These are phyloP conservation scores for Chelon auratus DNA, from an alignment of 2,797 vertebrate species.

Conservation along the genomic window DNA sequence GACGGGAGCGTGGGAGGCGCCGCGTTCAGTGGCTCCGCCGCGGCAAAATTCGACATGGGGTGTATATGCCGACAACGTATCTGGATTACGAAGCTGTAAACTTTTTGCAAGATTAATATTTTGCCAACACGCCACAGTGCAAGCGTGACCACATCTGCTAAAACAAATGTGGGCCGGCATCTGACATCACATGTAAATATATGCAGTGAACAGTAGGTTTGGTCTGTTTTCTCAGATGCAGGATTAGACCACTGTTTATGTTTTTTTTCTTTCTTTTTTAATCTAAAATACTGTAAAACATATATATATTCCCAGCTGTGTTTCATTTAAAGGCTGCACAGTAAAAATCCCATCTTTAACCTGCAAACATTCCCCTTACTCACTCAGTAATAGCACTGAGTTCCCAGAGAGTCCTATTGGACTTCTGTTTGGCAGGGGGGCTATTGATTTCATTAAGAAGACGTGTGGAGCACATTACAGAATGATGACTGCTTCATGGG, in stretches of 20 bases:
- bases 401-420: slow-evolving; percentile 77
- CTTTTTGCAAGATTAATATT: slow-evolving; percentile 33
- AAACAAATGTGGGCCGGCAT: slow-evolving; percentile 18
- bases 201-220: neutral
- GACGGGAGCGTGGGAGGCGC: slow-evolving; percentile 38
- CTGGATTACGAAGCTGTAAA: slow-evolving; percentile 18
- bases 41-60: slow-evolving; percentile 29
- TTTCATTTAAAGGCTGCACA: slow-evolving; percentile 49
- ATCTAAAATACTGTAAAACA: neutral
- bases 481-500: slow-evolving; percentile 88
- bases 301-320: slow-evolving; percentile 7
- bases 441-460: slow-evolving; percentile 89
- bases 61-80: slow-evolving; percentile 47
- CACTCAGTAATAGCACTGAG: slow-evolving; percentile 69
- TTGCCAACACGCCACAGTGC: slow-evolving; percentile 18
- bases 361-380: slow-evolving; percentile 55
- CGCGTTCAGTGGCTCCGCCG: slow-evolving; percentile 33
- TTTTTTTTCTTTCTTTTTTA: neutral
- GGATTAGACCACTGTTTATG: neutral
- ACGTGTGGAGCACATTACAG: slow-evolving; percentile 86
- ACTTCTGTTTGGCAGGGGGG: slow-evolving; percentile 73
- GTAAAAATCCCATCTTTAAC: slow-evolving; percentile 56
- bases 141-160: slow-evolving; percentile 19
- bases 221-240: neutral
- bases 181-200: slow-evolving; percentile 3